Base-by-base conservation (phyloP, 1,140 invertebrate species). In the Ooceraea biroi region DNA sequence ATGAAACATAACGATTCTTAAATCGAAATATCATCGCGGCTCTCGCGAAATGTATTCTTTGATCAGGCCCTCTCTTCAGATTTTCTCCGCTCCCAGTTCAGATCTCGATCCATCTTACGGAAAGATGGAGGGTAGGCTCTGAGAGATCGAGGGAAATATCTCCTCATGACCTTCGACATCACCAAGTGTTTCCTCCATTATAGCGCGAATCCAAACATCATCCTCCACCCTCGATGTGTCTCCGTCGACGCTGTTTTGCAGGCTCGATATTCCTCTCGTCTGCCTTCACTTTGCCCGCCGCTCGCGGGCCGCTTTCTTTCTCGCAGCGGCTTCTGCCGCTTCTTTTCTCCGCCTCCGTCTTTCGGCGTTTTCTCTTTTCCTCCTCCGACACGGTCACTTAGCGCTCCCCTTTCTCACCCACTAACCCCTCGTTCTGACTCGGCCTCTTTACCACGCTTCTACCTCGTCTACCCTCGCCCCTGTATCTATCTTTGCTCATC, bases 401-500 rank as follows among this genome's bases (percentile, higher is more conserved):
- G 55, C 25, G 36, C 17, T 69, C n/a, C n/a, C 17, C 41, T 78
- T 57, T 52, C 55, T 78, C 50, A 69, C 14, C 46, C 46, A 19
- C n/a, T 7, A 30, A 69, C 8, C 41, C 36, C 50, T 78, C 63
- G 50, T 44, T 22, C 22, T 27, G 60, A 46, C 50, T 69, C 50
- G n/a, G 30, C 30, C 48, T 52, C 30, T 77, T 66, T 77, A 55
- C 25, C 76, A 50, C 65, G 50, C 65, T 78, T 44, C 76, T 27
- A 78, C 50, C 61, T 55, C 74, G 12, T 55, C 61, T 55, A 36
- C 30, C 14, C 48, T 69, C 61, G 11, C 25, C 25, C 30, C 71
- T 87, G 78, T 87, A 87, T 87, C 80, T 86, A 73, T 83, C 85
- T 87, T 72, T 84, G 55, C 85, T 83, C 85, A 87, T 84, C 80